Evolutionary conservation across 2,888 invertebrate genomes (phyloP), one percentile per base, ranked within the genome.

Genomic region (Copidosoma aretas): DNA sequence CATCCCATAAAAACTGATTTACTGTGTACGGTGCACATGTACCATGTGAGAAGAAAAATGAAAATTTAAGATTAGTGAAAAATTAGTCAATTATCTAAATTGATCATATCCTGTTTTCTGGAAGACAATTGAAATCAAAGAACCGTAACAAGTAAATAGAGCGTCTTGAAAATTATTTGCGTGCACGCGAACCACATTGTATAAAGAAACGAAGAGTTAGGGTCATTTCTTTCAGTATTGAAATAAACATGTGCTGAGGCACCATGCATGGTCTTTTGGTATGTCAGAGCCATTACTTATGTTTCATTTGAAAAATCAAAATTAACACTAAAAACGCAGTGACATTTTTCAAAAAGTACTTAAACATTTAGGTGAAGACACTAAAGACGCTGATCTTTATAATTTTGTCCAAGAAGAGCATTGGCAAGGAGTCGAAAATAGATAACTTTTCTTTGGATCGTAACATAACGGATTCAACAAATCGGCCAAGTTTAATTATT

Each of bases 61-160:
- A 41, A 41, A 41, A 41, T 15, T 46, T 15, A 10, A 10, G n/a
- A 54, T 62, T 22, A 41, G 43, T 53, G 41, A 62, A 62, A 41
- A 54, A 54, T 54, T 58, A 32, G 17, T n/a, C 54, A 19, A 54
- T 24, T 54, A 10, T 22, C 15, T 10, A 24, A 54, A 24, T 15
- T 12, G 15, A n/a, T n/a, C n/a, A 14, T 14, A 10, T 56, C 17
- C 25, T 24, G 1, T 25, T 25, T 56, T 17, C 14, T 1, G 24
- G 3, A 22, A 56, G 12, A 56, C 39, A 43, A 49, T 22, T n/a
- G 53, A 74, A 72, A 71, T 64, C 49, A 65, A 70, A 62, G 32
- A 25, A 54, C 67, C 71, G 61, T 71, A 62, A 60, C 69, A 59
- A 60, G 60, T 68, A 72, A 73, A 72, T 73, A 70, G 74, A 75